Conservation (phyloP, 2,888 invertebrate species). For the Apotomis turbidana region DNA sequence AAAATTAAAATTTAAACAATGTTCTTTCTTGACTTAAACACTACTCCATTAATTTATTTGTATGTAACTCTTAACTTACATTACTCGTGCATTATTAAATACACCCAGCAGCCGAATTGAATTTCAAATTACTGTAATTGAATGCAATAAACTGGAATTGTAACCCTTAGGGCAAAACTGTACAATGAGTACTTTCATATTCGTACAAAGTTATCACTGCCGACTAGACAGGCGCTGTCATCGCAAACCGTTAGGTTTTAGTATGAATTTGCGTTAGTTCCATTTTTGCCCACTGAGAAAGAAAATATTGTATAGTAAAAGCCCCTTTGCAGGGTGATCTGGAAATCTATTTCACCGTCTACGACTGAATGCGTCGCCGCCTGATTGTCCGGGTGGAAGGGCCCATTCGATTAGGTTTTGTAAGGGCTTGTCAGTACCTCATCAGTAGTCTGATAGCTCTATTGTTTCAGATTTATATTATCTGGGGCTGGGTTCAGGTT, state of each 20-base stretch:
- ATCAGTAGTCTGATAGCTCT: constrained; percentile 18
- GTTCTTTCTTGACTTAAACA: neutral
- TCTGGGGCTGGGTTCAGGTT: neutral
- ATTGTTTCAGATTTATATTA: constrained; percentile 6
- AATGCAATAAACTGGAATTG: constrained; percentile 24
- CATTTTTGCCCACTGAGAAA: constrained; percentile 1
- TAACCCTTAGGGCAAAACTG: constrained; percentile 24
- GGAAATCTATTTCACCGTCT: constrained; percentile 25
- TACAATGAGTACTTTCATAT: constrained; percentile 25
- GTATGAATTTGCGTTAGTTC: constrained; percentile 4
- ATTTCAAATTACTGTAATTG: constrained; percentile 27
- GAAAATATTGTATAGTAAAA: constrained; percentile 3
- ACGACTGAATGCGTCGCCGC: constrained; percentile 25
- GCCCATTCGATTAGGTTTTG: constrained; percentile 28
- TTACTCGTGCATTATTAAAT: constrained; percentile 17
- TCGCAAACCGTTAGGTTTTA: neutral
- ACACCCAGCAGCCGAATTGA: constrained; percentile 12
- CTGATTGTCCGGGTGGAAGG: constrained; percentile 27
- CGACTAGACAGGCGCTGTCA: constrained; percentile 7
- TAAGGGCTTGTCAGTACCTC: constrained; percentile 10
- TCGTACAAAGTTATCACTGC: neutral
- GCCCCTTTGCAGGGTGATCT: constrained; percentile 24
- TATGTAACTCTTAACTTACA: constrained; percentile 14
- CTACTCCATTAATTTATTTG: neutral
- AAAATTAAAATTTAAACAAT: neutral